These are phyloP conservation scores for Terebella lapidaria DNA, from an alignment of 2,888 invertebrate genomes.

Conservation along the genomic window DNA sequence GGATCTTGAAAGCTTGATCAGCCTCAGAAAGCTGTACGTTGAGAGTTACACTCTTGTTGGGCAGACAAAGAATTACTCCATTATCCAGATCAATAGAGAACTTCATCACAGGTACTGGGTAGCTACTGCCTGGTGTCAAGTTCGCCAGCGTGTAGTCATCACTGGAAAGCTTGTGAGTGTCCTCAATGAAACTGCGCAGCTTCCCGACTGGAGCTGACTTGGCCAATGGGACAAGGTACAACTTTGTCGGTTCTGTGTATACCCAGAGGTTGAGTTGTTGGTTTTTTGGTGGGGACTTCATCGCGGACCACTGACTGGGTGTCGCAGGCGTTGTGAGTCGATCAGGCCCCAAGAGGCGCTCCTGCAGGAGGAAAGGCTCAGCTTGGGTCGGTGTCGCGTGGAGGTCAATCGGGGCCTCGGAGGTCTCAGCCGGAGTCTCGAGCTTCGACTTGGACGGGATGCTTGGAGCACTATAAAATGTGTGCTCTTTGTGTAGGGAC, in stretches of 20 bases:
- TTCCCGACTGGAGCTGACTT: not conserved
- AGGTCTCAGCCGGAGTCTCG: too few relatives aligned
- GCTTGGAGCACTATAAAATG: too few relatives aligned
- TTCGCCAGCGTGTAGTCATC: not conserved
- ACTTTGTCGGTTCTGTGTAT: not conserved
- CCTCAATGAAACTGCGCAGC: not conserved
- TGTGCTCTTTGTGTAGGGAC: too few relatives aligned
- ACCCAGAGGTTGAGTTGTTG: constrained; percentile 1
- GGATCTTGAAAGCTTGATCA: not conserved
- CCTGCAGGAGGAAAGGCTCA: too few relatives aligned
- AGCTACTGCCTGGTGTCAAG: not conserved
- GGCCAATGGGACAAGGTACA: not conserved
- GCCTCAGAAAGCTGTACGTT: not conserved
- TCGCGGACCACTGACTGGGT: too few relatives aligned
- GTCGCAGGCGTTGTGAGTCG: too few relatives aligned
- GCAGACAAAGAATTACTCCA: constrained; percentile 6
- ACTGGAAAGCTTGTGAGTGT: not conserved
- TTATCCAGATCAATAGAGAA: constrained; percentile 8
- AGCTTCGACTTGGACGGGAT: too few relatives aligned
- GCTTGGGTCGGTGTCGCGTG: too few relatives aligned
- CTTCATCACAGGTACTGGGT: constrained; percentile 2
- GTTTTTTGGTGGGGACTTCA: too few relatives aligned
- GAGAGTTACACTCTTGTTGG: not conserved
- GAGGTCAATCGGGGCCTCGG: too few relatives aligned
- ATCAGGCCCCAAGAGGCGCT: too few relatives aligned